Base-by-base conservation (phyloP, 1,140 invertebrate species). In the Zaprionus gabonicus region DNA sequence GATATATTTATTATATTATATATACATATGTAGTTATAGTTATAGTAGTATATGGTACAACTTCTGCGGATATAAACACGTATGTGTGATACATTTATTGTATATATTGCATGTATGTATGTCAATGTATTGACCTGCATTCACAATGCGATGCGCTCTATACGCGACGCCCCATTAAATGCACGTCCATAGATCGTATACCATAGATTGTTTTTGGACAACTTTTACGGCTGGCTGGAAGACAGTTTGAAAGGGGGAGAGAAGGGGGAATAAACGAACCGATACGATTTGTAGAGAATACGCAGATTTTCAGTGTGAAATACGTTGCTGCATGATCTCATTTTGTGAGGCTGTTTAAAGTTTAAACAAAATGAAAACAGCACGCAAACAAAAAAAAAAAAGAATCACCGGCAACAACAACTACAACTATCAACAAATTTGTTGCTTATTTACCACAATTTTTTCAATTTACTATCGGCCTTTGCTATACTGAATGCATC, bases 391-490 rank as follows among this genome's bases (percentile, higher is more conserved):
- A 25, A 1, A 56, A 25, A 31, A 31, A 31, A 31, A 31, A 31
- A 31, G 28, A 31, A 31, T 31, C 28, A 31, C 9, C 1, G 28
- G 9, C 36, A 41, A 27, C 1, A 56, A 36, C 28, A 57, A 20
- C 49, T 23, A 46, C 28, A 28, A 7, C 6, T 7, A 28, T 41
- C 56, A 71, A 58, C 56, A 69, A 56, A 63, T 41, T 23, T 49
- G 41, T 51, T 76, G 68, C 53, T 71, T 76, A 34, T 69, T 74
- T 76, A 64, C 55, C 53, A 65, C 68, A 62, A 64, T 64, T 75
- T 69, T 69, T 58, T 28, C 17, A 53, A 57, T 53, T 59, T 59
- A 64, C 20, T 71, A 67, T 58, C n/a, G 38, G 25, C 20, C 46
- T 15, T 17, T 5, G 9, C 49, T 20, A 55, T 53, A 12, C 34